Conservation (phyloP, 2,113 vertebrate genomes). For the Protobothrops flavoviridis region DNA sequence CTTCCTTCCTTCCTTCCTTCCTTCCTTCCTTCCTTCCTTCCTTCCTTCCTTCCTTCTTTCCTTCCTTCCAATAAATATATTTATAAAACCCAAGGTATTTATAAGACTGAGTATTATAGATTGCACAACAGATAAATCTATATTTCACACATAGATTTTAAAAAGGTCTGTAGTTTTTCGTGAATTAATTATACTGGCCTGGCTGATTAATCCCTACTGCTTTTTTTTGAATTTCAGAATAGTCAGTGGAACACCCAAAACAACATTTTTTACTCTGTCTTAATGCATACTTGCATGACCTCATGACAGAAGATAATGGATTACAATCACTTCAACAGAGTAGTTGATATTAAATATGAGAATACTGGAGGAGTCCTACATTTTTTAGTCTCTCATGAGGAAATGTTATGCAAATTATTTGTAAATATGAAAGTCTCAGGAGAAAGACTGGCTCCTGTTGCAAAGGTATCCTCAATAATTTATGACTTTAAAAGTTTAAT, state of each 20-base stretch:
- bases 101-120: background rate
- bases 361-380: constrained; percentile 55
- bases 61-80: background rate
- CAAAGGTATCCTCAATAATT: constrained; percentile 69
- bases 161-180: constrained; percentile 12
- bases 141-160: constrained; percentile 28
- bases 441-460: constrained; percentile 59
- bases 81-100: constrained; percentile 16
- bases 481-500: constrained; percentile 54
- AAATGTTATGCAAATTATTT: constrained; percentile 77
- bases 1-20: background rate
- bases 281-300: constrained; percentile 56
- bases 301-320: constrained; percentile 61
- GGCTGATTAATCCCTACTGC: constrained; percentile 39
- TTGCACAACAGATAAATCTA: constrained; percentile 48
- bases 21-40: background rate
- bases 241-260: constrained; percentile 57
- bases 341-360: constrained; percentile 64
- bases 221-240: constrained; percentile 56
- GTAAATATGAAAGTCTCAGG: constrained; percentile 69
- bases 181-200: constrained; percentile 56
- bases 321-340: constrained; percentile 57
- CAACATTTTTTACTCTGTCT: constrained; percentile 44
- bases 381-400: constrained; percentile 65
- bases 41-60: background rate